Base-by-base conservation (phyloP, 2,797 vertebrate species). In the Pempheris klunzingeri region DNA sequence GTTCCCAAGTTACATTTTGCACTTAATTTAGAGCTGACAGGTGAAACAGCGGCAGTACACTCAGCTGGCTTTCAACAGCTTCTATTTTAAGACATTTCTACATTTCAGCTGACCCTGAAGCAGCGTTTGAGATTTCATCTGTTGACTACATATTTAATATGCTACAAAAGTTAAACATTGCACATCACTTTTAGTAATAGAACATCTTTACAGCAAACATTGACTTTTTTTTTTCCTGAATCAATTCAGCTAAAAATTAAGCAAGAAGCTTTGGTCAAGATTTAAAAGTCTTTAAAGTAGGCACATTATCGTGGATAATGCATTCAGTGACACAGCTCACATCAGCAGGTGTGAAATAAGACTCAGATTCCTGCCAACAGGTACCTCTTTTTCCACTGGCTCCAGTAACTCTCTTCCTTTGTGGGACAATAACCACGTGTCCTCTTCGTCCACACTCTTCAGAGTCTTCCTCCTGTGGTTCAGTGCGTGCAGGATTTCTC, bases 401-500 rank as follows among this genome's bases (percentile, higher is more conserved):
- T 72, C 44, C 47, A 50, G 15, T 49, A 10, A 34, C 24, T 41
- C 54, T 44, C 34, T 57, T n/a, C 18, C 5, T 61, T 20, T 5
- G 11, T 10, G 20, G 47, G 44, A 53, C 50, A 0, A 8, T 6
- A 34, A 60, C 41, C 38, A 46, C 0, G 39, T 0, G 18, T 74
- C 70, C 24, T 28, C 43, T 38, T 5, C 6, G 52, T 43, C 47
- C 64, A 24, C 55, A 14, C 34, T 39, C 46, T 13, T 7, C 66
- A 50, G 55, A 39, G 69, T 62, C 20, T 5, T 65, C 58, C 20
- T 70, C 36, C 4, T 24, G 41, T 7, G 6, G 24, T 26, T 86
- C 69, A 79, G 54, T 13, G 59, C 38, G 87, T 26, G 64, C 43
- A 24, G 44, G 14, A 72, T 68, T 97, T 97, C 89, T 97, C 96